Evolutionary conservation across 2,797 vertebrate species (phyloP).

Genomic region (Phoebastria nigripes): DNA sequence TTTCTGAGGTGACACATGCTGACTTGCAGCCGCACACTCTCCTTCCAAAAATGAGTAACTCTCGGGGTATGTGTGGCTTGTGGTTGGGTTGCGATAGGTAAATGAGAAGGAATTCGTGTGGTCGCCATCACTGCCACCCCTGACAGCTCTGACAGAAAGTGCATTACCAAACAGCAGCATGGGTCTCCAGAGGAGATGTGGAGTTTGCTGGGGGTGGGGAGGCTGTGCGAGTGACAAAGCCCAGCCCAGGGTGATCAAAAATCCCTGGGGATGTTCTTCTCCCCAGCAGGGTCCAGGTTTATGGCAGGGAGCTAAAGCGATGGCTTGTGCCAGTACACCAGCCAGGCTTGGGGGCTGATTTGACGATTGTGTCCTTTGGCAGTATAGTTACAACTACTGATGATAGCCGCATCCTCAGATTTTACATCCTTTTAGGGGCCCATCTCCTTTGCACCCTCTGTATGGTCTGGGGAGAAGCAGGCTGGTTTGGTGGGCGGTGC

Average conservation of each 20-base stretch:
- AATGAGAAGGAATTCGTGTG: background rate
- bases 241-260: background rate
- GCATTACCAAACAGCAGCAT: rapidly evolving
- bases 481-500: background rate
- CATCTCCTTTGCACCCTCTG: background rate
- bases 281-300: background rate
- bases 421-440: background rate
- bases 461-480: background rate
- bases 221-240: background rate
- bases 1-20: slow-evolving; percentile 27
- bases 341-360: background rate
- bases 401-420: background rate
- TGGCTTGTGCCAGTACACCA: background rate
- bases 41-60: slow-evolving; percentile 33
- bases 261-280: background rate
- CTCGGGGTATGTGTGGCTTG: background rate
- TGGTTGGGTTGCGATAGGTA: background rate
- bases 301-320: background rate
- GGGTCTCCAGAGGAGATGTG: background rate
- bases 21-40: background rate
- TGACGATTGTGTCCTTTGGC: background rate
- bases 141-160: background rate
- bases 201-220: background rate
- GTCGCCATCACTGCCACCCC: background rate
- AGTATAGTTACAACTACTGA: background rate